Percentiles rank a stretch among this genome's conserved stretches.
Conservation (phyloP, 30 jellyfish, hydroid and myxozoan species). For the Nemopilema nomurai region DNA sequence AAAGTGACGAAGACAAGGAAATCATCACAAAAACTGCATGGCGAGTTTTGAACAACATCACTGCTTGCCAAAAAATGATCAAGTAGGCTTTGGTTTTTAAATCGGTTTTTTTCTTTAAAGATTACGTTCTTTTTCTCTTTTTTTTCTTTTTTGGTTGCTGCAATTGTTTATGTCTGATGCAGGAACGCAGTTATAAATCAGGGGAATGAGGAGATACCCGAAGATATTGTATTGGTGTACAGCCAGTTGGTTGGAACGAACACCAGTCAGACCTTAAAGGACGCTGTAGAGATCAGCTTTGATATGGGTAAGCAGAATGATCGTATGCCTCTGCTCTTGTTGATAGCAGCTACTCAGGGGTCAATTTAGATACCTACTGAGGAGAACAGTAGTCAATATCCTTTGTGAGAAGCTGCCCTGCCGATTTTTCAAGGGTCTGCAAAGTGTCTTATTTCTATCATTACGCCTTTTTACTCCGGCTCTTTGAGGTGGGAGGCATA, state of each 20-base stretch:
- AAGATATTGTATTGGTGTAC: conserved; percentile 39
- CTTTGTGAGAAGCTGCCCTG: no score
- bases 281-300: conserved; percentile 38
- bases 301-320: conserved; percentile 6
- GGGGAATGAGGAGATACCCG: conserved; percentile 13
- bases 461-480: no score
- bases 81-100: conserved; percentile 9
- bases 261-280: conserved; percentile 31
- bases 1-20: conserved; percentile 20
- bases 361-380: no score
- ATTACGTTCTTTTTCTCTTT: background rate
- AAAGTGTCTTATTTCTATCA: no score
- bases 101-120: background rate
- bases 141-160: background rate
- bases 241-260: conserved; percentile 40
- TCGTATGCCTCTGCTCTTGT: background rate
- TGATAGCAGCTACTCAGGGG: no score
- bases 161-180: background rate
- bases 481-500: no score
- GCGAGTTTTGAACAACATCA: conserved; percentile 13
- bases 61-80: conserved; percentile 16
- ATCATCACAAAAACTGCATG: conserved; percentile 26
- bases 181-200: conserved; percentile 47
- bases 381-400: no score
- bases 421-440: no score